Evolutionary conservation across 2,888 invertebrate genomes (phyloP).

Genomic region (Desoria tigrina): DNA sequence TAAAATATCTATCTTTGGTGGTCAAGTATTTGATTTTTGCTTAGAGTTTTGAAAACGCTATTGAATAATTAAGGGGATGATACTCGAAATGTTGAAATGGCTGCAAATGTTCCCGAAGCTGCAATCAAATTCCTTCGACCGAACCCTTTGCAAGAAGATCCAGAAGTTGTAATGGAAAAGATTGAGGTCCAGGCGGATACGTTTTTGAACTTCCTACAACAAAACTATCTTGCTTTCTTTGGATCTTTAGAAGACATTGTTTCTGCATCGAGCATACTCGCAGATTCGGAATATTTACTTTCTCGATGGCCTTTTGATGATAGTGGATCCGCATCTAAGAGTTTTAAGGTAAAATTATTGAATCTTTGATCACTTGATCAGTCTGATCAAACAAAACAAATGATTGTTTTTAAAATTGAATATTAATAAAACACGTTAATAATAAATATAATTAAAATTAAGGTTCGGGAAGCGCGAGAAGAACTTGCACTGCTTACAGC

Average conservation of each 20-base stretch:
- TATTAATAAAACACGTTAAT: background rate
- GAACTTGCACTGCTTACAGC: slow-evolving; percentile 41
- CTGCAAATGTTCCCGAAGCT: background rate
- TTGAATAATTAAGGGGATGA: slow-evolving; percentile 3
- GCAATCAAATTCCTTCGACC: background rate
- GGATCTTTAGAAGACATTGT: slow-evolving; percentile 66
- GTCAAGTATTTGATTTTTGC: too few relatives aligned
- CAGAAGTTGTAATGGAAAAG: slow-evolving; percentile 56
- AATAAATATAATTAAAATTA: slow-evolving; percentile 8
- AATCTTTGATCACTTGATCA: background rate
- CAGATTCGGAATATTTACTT: slow-evolving; percentile 68
- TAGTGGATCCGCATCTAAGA: slow-evolving; percentile 20
- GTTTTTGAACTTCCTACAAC: slow-evolving; percentile 58
- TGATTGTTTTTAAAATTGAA: background rate
- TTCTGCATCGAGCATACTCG: slow-evolving; percentile 67
- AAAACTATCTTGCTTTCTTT: slow-evolving; percentile 67
- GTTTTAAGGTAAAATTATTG: slow-evolving; percentile 23
- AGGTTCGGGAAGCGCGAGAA: slow-evolving; percentile 42
- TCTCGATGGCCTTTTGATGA: slow-evolving; percentile 46
- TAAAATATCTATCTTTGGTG: background rate
- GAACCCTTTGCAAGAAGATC: slow-evolving; percentile 34
- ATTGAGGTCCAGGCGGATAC: slow-evolving; percentile 57
- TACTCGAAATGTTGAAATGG: background rate
- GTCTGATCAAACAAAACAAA: background rate
- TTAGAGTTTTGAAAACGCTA: background rate